A percentile compares a stretch with the other conserved stretches of the same genome.
phyloP scores from a whole-genome alignment of 1,140 invertebrate genomes.

The Microplitis demolitor region DNA sequence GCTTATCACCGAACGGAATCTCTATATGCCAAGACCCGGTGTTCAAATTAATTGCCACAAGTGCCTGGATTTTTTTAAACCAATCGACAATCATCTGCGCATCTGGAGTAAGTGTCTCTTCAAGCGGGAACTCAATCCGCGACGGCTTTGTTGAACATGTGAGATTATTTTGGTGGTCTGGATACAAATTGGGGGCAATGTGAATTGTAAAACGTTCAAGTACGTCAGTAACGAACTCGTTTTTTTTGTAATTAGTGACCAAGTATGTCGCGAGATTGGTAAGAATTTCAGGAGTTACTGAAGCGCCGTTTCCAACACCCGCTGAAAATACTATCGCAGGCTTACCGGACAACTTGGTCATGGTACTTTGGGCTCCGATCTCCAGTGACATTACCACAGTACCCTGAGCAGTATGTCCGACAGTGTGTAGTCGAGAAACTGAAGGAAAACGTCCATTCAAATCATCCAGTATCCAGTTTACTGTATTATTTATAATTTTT shows the following conservation, averaged over 20 bases:
- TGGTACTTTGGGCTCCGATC: conserved; percentile 39
- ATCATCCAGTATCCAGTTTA: conserved; percentile 41
- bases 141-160: conserved; percentile 40
- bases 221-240: conserved; percentile 38
- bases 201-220: conserved; percentile 47
- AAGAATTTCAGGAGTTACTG: conserved; percentile 48
- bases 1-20: conserved; percentile 47
- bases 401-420: conserved; percentile 39
- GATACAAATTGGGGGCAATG: conserved; percentile 48
- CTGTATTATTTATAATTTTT: neutral
- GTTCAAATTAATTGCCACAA: conserved; percentile 52
- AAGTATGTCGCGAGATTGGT: conserved; percentile 47
- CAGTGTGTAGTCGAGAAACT: conserved; percentile 44
- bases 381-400: conserved; percentile 45
- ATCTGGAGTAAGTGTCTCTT: conserved; percentile 27
- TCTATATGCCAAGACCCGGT: conserved; percentile 52
- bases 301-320: conserved; percentile 44
- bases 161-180: conserved; percentile 32
- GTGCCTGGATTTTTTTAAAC: conserved; percentile 48
- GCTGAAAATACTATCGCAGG: conserved; percentile 51
- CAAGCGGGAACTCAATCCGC: conserved; percentile 38
- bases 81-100: conserved; percentile 46
- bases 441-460: conserved; percentile 47
- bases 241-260: conserved; percentile 41
- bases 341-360: conserved; percentile 30